These are phyloP conservation scores for Trigoniulus corallinus DNA, from an alignment of 1,140 invertebrate species.

Conservation along the genomic window DNA sequence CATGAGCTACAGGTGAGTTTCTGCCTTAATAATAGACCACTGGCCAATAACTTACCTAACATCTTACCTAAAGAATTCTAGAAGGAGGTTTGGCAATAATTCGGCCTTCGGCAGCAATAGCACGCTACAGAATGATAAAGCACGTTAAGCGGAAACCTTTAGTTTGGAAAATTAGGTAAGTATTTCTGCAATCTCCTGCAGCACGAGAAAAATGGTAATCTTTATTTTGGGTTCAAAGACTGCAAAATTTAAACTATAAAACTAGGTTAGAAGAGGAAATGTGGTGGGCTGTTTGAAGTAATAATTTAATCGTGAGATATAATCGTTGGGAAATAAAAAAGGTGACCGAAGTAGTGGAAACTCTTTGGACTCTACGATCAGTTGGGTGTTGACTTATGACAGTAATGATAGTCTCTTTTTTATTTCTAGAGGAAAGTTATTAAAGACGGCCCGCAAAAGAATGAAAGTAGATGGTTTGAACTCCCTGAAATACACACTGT, in stretches of 20 bases:
- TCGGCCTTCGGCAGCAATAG: neutral
- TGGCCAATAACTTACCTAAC: neutral
- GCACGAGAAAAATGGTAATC: neutral
- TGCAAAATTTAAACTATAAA: too few species aligned
- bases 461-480: constrained; percentile 71
- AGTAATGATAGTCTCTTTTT: neutral
- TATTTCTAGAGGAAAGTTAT: neutral
- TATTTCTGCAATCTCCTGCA: neutral
- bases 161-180: neutral
- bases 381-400: neutral
- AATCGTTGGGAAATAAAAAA: neutral
- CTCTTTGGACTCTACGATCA: neutral
- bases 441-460: constrained; percentile 29
- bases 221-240: neutral
- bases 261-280: too few species aligned
- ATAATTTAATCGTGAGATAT: neutral
- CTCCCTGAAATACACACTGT: constrained; percentile 60
- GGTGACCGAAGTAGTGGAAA: neutral
- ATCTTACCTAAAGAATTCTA: constrained; percentile 13
- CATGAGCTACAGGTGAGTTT: constrained; percentile 36
- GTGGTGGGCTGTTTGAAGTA: too few species aligned
- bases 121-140: neutral
- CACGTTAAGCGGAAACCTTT: neutral
- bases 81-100: constrained; percentile 16
- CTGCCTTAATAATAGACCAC: neutral